These are phyloP conservation scores for Uloborus plumipes DNA, from an alignment of 2,888 invertebrate species.

Conservation along the genomic window DNA sequence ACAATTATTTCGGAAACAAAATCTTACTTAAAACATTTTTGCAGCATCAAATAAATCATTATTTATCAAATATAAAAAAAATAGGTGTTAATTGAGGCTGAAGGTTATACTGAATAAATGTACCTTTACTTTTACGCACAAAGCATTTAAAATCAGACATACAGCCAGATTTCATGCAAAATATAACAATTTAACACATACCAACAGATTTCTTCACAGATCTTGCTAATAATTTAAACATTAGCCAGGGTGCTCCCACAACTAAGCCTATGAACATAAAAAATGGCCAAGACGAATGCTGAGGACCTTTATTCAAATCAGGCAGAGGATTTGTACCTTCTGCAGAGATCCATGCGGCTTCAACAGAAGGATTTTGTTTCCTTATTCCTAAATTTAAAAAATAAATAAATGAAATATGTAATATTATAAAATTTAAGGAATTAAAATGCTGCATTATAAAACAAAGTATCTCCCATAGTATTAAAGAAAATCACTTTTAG, in stretches of 20 bases:
- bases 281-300: constrained; percentile 84
- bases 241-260: constrained; percentile 91
- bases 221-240: constrained; percentile 82
- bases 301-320: neutral
- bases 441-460: neutral
- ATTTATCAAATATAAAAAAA: no score
- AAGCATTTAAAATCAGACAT: no score
- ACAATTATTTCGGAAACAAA: no score
- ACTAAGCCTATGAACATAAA: constrained; percentile 89
- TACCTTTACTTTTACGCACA: no score
- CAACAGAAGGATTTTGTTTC: constrained; percentile 69
- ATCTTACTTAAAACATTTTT: no score
- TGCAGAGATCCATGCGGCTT: constrained; percentile 70
- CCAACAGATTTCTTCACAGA: constrained; percentile 69
- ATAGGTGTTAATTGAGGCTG: no score
- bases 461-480: no score
- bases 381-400: constrained; percentile 69
- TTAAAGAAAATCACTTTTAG: no score
- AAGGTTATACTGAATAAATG: no score
- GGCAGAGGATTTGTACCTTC: constrained; percentile 2
- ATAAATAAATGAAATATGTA: neutral
- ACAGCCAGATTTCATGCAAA: constrained; percentile 7
- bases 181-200: constrained; percentile 28
- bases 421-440: neutral
- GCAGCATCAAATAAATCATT: no score